These are phyloP conservation scores for Australoheros scitulus DNA, from an alignment of 2,113 vertebrate genomes.

Conservation along the genomic window DNA sequence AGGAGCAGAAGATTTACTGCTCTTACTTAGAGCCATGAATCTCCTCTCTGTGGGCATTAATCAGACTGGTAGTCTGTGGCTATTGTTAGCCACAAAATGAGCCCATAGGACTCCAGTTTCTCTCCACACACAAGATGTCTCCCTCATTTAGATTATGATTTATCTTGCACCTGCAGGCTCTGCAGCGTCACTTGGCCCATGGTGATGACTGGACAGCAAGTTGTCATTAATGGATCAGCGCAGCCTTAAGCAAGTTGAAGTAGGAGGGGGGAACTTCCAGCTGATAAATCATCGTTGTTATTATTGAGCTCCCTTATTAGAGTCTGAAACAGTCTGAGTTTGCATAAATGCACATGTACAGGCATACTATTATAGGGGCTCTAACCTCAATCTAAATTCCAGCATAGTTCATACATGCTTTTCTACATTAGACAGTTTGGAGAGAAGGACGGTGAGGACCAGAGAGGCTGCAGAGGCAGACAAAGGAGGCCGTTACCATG, in stretches of 20 bases:
- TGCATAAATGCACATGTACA: background rate
- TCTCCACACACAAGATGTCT: conserved; percentile 36
- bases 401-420: conserved; percentile 43
- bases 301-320: background rate
- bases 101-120: conserved; percentile 16
- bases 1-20: conserved; percentile 51
- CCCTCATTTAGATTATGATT: conserved; percentile 30
- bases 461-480: conserved; percentile 15
- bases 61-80: conserved; percentile 38
- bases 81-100: conserved; percentile 57
- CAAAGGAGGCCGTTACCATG: conserved; percentile 57
- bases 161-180: conserved; percentile 30
- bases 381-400: conserved; percentile 29
- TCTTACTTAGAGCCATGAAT: conserved; percentile 45
- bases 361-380: background rate
- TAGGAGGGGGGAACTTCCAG: conserved; percentile 20
- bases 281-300: background rate
- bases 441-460: conserved; percentile 25
- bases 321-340: background rate
- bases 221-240: conserved; percentile 49
- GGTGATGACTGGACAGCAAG: background rate
- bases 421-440: conserved; percentile 31
- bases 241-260: conserved; percentile 5
- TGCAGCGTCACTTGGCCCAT: background rate
- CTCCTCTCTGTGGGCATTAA: conserved; percentile 48